These are phyloP conservation scores for Tupaia tana DNA, from an alignment of 2,113 vertebrate species.

Conservation along the genomic window DNA sequence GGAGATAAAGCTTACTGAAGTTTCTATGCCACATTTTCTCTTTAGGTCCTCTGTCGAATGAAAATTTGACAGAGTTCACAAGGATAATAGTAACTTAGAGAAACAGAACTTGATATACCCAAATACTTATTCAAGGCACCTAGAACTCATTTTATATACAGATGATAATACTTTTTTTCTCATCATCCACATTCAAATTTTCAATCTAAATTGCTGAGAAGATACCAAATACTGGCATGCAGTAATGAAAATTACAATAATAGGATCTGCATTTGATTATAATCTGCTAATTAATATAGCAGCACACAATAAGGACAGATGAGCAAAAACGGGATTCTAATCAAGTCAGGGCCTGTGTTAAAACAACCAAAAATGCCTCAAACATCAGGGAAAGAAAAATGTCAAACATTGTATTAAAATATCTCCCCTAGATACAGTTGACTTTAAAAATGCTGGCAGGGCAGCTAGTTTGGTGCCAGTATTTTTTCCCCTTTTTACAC, in stretches of 20 bases:
- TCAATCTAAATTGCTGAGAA: neutral
- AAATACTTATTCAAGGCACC: neutral
- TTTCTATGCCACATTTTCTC: neutral
- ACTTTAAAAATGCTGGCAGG: neutral
- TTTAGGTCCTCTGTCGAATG: neutral
- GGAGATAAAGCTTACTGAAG: neutral
- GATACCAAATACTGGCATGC: neutral
- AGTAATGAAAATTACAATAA: constrained; percentile 51
- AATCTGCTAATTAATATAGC: constrained; percentile 78
- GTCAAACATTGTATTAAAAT: neutral
- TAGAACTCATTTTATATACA: neutral
- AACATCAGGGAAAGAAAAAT: constrained; percentile 12
- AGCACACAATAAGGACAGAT: constrained; percentile 14
- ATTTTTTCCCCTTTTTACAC: neutral
- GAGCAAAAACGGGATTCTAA: neutral
- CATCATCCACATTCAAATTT: neutral
- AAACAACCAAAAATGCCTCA: neutral
- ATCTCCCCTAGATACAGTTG: neutral
- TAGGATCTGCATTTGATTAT: constrained; percentile 68
- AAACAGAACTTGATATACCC: neutral
- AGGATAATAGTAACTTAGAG: neutral
- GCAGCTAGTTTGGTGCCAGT: neutral
- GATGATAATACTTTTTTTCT: neutral
- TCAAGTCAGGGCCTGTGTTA: constrained; percentile 58
- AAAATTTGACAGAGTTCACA: neutral